A percentile compares a stretch with the other conserved stretches of the same genome.
Conservation (phyloP, 2,888 invertebrate species). For the Sphaeridia pumilis region DNA sequence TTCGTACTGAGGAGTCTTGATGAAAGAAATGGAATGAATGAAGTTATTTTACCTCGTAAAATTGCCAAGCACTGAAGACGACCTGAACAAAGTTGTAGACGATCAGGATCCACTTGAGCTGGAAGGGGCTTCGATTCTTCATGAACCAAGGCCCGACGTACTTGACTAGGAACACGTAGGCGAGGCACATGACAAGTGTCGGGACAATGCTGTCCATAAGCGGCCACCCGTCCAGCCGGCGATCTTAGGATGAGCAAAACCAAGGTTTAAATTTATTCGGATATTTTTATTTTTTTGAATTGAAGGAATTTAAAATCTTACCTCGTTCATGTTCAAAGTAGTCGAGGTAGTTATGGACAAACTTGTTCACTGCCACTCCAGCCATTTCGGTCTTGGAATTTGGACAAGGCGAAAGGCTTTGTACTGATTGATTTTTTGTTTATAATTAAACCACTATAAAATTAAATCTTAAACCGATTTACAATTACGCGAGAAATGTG, state of each 20-base stretch:
- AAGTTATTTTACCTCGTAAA: constrained; percentile 52
- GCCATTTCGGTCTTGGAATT: too few species aligned
- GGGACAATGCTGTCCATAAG: constrained; percentile 90
- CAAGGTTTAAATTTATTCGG: neutral
- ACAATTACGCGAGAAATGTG: too few species aligned
- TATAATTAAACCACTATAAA: too few species aligned
- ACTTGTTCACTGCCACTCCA: neutral
- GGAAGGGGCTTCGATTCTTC: constrained; percentile 71
- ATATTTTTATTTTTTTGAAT: neutral
- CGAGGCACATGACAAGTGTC: constrained; percentile 74
- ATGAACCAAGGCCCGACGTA: constrained; percentile 68
- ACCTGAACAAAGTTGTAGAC: constrained; percentile 81
- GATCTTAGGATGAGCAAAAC: constrained; percentile 46
- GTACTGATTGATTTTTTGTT: too few species aligned
- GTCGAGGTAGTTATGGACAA: neutral
- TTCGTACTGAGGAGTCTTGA: neutral
- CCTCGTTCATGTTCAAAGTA: neutral
- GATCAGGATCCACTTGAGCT: constrained; percentile 60
- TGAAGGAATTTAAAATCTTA: neutral
- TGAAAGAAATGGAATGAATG: neutral
- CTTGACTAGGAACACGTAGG: constrained; percentile 83
- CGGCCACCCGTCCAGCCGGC: constrained; percentile 78
- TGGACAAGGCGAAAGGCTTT: too few species aligned
- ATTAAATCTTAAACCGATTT: too few species aligned
- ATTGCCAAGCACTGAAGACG: constrained; percentile 63